These are phyloP conservation scores for Brenthis hecate DNA, from an alignment of 2,888 invertebrate species.

Conservation along the genomic window DNA sequence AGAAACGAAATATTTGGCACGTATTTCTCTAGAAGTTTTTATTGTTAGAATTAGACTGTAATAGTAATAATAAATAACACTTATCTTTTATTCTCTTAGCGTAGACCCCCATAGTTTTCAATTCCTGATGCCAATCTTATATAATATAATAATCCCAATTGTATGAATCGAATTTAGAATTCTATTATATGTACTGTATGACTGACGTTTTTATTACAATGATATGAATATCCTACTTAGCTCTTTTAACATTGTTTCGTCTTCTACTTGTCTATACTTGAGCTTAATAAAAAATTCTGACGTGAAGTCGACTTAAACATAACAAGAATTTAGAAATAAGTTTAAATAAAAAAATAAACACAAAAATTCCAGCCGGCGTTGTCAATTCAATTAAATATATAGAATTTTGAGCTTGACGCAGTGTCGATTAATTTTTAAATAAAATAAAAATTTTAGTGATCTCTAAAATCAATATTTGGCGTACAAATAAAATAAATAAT, in stretches of 20 bases:
- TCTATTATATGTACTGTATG: too few species aligned
- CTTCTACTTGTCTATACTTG: too few species aligned
- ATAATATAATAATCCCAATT: not conserved
- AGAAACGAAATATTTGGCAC: constrained; percentile 1
- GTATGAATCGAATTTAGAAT: too few species aligned
- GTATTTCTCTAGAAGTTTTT: constrained; percentile 27
- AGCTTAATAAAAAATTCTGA: too few species aligned
- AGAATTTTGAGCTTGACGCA: not conserved
- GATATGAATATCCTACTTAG: too few species aligned
- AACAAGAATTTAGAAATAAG: not conserved
- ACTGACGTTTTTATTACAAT: too few species aligned
- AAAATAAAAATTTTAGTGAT: too few species aligned
- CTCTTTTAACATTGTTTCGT: too few species aligned
- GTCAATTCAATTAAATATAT: constrained; percentile 14
- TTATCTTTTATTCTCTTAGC: constrained; percentile 23
- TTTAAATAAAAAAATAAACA: not conserved
- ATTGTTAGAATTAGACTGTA: constrained; percentile 15
- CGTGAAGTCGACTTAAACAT: not conserved
- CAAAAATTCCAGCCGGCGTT: constrained; percentile 16
- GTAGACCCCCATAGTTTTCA: constrained; percentile 22
- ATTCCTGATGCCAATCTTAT: constrained; percentile 31
- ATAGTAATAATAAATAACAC: constrained; percentile 9
- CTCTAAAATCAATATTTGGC: too few species aligned
- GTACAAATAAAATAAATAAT: too few species aligned
- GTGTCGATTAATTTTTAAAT: not conserved